Conservation (phyloP, 2,888 invertebrate species). For the Osmoderma eremita region DNA sequence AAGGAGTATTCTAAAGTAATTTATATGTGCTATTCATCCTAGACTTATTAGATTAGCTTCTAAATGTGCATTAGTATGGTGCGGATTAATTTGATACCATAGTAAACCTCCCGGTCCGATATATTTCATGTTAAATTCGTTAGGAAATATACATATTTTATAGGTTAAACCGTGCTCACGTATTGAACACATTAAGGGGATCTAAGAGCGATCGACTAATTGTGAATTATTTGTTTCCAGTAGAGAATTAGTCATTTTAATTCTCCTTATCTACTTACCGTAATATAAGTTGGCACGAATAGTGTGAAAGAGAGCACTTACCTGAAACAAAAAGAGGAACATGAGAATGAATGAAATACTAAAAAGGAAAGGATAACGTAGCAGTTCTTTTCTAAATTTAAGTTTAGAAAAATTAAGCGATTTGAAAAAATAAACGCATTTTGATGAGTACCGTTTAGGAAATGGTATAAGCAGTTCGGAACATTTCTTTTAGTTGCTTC, state of each 20-base stretch:
- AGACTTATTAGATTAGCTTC: slow-evolving; percentile 17
- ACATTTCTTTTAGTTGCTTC: too few relatives aligned
- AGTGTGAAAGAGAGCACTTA: not conserved
- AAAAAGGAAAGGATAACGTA: too few relatives aligned
- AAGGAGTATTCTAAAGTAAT: slow-evolving; percentile 2
- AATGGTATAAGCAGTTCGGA: too few relatives aligned
- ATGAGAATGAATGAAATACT: not conserved
- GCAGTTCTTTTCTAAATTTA: too few relatives aligned
- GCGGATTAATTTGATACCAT: slow-evolving; percentile 24
- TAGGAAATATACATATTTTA: slow-evolving; percentile 12
- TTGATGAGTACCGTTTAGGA: too few relatives aligned
- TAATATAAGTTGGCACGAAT: not conserved
- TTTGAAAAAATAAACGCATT: too few relatives aligned
- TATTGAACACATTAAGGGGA: slow-evolving; percentile 7
- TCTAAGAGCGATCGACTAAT: slow-evolving; percentile 8
- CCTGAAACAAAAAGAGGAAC: slow-evolving; percentile 4
- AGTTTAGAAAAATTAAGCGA: too few relatives aligned
- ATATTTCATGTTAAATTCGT: slow-evolving; percentile 27
- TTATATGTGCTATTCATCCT: slow-evolving; percentile 9
- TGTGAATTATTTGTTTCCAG: not conserved
- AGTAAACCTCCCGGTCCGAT: slow-evolving; percentile 13
- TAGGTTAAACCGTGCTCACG: not conserved
- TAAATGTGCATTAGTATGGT: slow-evolving; percentile 14
- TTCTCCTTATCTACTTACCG: slow-evolving; percentile 4
- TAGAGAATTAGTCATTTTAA: too few relatives aligned